Conservation (phyloP, 2,113 vertebrate species). For the Gnathonemus longibarbis region DNA sequence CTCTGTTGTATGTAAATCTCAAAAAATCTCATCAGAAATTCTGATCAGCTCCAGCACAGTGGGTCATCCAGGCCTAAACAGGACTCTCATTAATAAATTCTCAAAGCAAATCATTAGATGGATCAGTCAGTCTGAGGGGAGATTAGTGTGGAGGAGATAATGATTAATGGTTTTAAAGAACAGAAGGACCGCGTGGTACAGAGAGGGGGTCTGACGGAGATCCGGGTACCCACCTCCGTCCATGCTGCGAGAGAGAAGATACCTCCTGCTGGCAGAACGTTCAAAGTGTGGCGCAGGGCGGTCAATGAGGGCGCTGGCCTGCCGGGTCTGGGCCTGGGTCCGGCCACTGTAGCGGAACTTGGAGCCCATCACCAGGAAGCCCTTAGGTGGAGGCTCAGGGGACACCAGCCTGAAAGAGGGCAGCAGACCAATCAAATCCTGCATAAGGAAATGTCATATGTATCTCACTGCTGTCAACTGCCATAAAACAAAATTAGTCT, state of each 20-base stretch:
- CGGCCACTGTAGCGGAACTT: slow-evolving; percentile 97
- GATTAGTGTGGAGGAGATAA: neutral
- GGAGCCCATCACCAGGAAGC: slow-evolving; percentile 96
- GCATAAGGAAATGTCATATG: neutral
- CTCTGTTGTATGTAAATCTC: neutral
- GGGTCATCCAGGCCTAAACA: neutral
- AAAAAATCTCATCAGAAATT: neutral
- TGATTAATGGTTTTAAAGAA: neutral
- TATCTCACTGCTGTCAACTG: neutral
- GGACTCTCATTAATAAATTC: neutral
- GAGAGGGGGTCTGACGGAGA: neutral
- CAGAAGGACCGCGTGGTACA: neutral
- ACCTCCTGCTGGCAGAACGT: slow-evolving; percentile 89
- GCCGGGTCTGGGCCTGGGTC: slow-evolving; percentile 90
- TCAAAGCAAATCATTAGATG: neutral
- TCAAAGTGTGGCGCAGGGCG: slow-evolving; percentile 91
- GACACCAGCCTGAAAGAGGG: slow-evolving; percentile 74
- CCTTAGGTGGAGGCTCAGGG: slow-evolving; percentile 92
- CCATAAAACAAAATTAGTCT: neutral
- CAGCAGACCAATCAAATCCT: slow-evolving; percentile 4
- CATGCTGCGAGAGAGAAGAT: slow-evolving; percentile 91
- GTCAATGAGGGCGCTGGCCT: slow-evolving; percentile 93
- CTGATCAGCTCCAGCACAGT: neutral
- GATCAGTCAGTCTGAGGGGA: neutral
- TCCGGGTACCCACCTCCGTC: slow-evolving; percentile 75